These are phyloP conservation scores for Colletes latitarsis DNA, from an alignment of 1,140 invertebrate genomes.

Conservation along the genomic window DNA sequence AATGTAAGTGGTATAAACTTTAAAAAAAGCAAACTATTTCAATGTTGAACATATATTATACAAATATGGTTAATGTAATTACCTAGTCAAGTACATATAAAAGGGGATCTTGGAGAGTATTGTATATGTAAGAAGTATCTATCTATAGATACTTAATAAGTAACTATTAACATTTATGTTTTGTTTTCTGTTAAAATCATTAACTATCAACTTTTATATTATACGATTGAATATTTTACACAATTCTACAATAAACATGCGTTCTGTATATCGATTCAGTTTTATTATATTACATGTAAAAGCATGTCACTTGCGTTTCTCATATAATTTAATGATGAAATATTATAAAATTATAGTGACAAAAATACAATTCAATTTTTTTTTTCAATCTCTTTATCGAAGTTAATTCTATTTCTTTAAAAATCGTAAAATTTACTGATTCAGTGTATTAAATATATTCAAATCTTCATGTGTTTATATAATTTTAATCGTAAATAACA, in stretches of 20 bases:
- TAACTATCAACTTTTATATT: not conserved
- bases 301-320: not conserved
- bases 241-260: too few relatives aligned
- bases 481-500: not conserved
- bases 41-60: constrained; percentile 44
- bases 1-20: constrained; percentile 74
- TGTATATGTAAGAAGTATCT: not conserved
- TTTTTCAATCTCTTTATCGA: too few relatives aligned
- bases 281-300: too few relatives aligned
- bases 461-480: not conserved
- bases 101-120: not conserved
- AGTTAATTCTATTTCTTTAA: too few relatives aligned
- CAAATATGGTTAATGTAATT: constrained; percentile 27
- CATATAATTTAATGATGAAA: too few relatives aligned
- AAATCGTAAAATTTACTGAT: not conserved
- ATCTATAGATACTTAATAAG: not conserved
- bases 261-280: too few relatives aligned
- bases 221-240: too few relatives aligned
- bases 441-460: not conserved
- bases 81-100: not conserved
- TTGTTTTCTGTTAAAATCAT: not conserved
- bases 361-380: too few relatives aligned
- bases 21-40: constrained; percentile 68
- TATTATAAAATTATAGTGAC: not conserved
- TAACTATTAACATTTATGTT: not conserved